These are phyloP conservation scores for Phalanger gymnotis DNA, from an alignment of 2,797 vertebrate genomes.

Conservation along the genomic window DNA sequence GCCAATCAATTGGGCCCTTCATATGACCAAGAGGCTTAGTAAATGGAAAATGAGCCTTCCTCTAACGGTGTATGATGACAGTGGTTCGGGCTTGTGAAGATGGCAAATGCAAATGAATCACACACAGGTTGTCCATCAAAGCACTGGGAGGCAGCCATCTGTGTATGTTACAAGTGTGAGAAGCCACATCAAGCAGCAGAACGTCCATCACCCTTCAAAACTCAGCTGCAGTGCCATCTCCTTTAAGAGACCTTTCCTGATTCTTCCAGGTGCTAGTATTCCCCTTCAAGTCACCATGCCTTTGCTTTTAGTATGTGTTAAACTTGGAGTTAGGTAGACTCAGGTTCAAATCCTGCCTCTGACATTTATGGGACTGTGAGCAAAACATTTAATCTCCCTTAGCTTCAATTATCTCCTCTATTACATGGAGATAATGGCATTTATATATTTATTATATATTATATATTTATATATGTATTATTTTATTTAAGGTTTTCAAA, in stretches of 20 bases:
- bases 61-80: constrained; percentile 33
- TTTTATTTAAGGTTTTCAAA: background rate
- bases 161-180: background rate
- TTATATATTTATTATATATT: too few relatives aligned
- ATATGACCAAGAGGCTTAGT: constrained; percentile 70
- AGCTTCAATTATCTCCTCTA: background rate
- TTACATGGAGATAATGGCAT: background rate
- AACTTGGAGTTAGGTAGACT: background rate
- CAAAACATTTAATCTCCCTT: background rate
- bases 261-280: background rate
- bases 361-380: background rate
- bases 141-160: background rate
- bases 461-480: too few relatives aligned
- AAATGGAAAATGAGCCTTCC: constrained; percentile 70
- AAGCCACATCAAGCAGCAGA: background rate
- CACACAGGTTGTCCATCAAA: background rate
- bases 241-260: background rate
- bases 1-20: constrained; percentile 62
- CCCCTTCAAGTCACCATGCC: background rate
- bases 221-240: background rate
- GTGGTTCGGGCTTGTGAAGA: background rate
- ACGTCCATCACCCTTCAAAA: background rate
- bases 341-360: background rate
- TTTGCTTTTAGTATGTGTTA: background rate
- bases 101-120: background rate